phyloP scores from a whole-genome alignment of 2,113 vertebrate species.

The Cyprinodon variegatus region DNA sequence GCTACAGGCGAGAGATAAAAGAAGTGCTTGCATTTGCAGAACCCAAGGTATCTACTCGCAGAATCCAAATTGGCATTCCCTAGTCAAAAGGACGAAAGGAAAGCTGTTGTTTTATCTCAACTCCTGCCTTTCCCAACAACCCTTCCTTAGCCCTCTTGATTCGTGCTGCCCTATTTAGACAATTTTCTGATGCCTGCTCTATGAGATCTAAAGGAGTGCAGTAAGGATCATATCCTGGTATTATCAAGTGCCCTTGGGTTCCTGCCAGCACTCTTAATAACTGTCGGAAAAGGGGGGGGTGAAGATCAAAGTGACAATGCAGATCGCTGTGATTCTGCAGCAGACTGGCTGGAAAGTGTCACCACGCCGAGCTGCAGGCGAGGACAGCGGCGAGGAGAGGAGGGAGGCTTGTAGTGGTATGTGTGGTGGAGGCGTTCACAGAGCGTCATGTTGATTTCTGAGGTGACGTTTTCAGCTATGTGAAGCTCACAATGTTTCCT shows the following conservation, averaged over 20 bases:
- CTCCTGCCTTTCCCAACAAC: conserved; percentile 39
- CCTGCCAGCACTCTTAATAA: conserved; percentile 63
- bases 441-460: conserved; percentile 8
- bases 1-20: conserved; percentile 70
- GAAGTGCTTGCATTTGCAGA: conserved; percentile 70
- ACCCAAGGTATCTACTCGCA: conserved; percentile 56
- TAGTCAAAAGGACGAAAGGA: conserved; percentile 11
- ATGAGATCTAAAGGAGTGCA: conserved; percentile 55
- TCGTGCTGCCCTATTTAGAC: conserved; percentile 60
- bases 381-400: background rate
- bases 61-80: conserved; percentile 68
- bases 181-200: conserved; percentile 58
- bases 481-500: conserved; percentile 3
- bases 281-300: conserved; percentile 40
- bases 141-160: conserved; percentile 48
- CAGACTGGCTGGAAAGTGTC: conserved; percentile 50
- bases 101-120: conserved; percentile 53
- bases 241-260: conserved; percentile 67
- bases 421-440: conserved; percentile 17
- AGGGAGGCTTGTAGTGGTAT: conserved; percentile 7
- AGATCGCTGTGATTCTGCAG: conserved; percentile 50
- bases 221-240: conserved; percentile 68
- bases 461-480: conserved; percentile 1
- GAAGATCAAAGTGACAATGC: conserved; percentile 69
- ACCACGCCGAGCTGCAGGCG: conserved; percentile 26